Conservation (phyloP, 2,797 vertebrate species). For the Leontopithecus rosalia region DNA sequence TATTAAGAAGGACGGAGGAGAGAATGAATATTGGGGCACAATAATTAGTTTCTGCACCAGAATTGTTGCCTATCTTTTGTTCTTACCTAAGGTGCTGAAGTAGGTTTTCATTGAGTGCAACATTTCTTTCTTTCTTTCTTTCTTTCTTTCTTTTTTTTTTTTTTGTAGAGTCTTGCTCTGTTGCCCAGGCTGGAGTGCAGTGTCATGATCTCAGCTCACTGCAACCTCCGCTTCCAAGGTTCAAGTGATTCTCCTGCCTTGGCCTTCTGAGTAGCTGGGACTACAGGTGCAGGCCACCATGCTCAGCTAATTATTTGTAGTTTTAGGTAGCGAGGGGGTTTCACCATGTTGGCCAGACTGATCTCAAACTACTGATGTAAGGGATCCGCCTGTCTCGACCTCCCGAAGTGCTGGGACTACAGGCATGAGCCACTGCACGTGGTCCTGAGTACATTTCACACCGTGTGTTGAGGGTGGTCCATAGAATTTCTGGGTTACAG, state of each 20-base stretch:
- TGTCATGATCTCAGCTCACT: neutral
- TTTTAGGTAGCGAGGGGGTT: rapidly evolving
- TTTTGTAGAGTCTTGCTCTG: no score
- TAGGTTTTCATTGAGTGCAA: neutral
- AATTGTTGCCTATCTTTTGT: neutral
- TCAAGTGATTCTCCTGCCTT: neutral
- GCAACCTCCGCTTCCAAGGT: neutral
- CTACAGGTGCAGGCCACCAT: neutral
- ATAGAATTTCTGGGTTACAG: neutral
- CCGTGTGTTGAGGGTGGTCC: neutral
- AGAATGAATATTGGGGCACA: neutral
- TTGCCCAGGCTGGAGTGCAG: no score
- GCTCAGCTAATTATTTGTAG: neutral
- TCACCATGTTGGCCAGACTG: neutral
- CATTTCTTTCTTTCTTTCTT: no score
- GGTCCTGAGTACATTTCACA: neutral
- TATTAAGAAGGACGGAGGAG: neutral
- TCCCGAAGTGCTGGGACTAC: neutral
- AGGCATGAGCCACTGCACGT: neutral
- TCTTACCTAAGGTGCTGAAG: neutral
- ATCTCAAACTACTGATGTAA: neutral
- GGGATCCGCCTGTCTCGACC: neutral
- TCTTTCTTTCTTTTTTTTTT: no score
- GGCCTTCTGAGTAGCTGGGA: neutral
- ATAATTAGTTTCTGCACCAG: neutral